A percentile compares a stretch with the other conserved stretches of the same genome.
Evolutionary conservation across 2,113 vertebrate genomes (phyloP).

Genomic region (Ammodytes marinus): DNA sequence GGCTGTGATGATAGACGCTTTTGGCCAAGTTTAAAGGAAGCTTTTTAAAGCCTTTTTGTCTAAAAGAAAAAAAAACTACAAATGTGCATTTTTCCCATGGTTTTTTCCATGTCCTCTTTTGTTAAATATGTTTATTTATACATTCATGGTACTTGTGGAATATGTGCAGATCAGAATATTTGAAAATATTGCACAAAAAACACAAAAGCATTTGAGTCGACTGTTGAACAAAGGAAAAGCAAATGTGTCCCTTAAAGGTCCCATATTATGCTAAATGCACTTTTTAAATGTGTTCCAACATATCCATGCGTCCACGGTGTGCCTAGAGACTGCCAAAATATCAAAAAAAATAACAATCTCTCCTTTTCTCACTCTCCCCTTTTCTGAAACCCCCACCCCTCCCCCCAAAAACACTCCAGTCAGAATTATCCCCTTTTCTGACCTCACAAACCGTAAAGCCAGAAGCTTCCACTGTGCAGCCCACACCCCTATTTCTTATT

Average conservation of each 20-base stretch:
- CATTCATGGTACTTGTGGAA: background rate
- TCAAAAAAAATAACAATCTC: too few relatives aligned
- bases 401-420: too few relatives aligned
- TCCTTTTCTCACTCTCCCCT: too few relatives aligned
- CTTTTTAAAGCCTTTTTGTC: background rate
- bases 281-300: too few relatives aligned
- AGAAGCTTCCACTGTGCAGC: too few relatives aligned
- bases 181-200: background rate
- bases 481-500: too few relatives aligned
- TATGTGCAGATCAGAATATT: background rate
- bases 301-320: too few relatives aligned
- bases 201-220: background rate
- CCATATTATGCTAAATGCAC: too few relatives aligned
- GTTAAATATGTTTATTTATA: background rate
- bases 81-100: background rate
- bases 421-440: too few relatives aligned
- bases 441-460: too few relatives aligned
- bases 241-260: background rate
- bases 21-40: background rate
- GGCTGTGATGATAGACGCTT: background rate
- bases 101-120: background rate
- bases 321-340: too few relatives aligned
- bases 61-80: constrained; percentile 1
- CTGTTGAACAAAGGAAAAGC: background rate
- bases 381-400: too few relatives aligned